Evolutionary conservation across 2,888 invertebrate species (phyloP).

Genomic region (Latrodectus elegans): DNA sequence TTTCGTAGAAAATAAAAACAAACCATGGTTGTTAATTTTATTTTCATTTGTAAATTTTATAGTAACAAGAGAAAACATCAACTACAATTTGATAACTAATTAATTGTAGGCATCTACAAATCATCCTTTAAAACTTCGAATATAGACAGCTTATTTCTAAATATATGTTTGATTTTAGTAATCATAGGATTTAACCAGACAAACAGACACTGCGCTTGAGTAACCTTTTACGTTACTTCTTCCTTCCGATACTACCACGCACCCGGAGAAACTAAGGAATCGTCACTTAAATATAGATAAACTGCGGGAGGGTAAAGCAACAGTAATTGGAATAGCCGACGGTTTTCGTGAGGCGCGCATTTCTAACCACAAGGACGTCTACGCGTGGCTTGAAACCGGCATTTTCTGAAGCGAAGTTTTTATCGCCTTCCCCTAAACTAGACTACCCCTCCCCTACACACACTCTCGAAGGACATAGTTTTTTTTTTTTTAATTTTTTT

Average conservation of each 20-base stretch:
- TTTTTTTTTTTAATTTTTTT: too few relatives aligned
- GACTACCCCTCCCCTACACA: background rate
- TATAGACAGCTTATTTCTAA: too few relatives aligned
- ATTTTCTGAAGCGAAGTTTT: background rate
- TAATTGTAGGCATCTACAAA: too few relatives aligned
- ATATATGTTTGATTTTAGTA: too few relatives aligned
- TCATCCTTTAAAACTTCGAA: too few relatives aligned
- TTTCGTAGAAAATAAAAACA: too few relatives aligned
- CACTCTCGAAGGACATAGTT: background rate
- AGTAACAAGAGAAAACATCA: too few relatives aligned
- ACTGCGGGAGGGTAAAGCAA: conserved; percentile 3
- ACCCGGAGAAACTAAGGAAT: conserved; percentile 45
- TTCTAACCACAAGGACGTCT: conserved; percentile 45
- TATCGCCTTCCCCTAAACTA: background rate
- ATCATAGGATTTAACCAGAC: too few relatives aligned
- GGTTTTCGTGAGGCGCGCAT: conserved; percentile 54
- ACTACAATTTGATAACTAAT: too few relatives aligned
- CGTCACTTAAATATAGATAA: conserved; percentile 12
- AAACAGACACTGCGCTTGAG: too few relatives aligned
- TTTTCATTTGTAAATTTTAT: too few relatives aligned
- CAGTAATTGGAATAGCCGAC: conserved; percentile 44
- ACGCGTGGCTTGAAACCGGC: conserved; percentile 14
- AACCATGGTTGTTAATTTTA: too few relatives aligned
- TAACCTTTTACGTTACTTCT: background rate
- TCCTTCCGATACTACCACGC: background rate